A percentile compares a stretch with the other conserved stretches of the same genome.
Evolutionary conservation across 30 jellyfish, hydroid and myxozoan genomes (phyloP).

Genomic region (Aurelia aurita): DNA sequence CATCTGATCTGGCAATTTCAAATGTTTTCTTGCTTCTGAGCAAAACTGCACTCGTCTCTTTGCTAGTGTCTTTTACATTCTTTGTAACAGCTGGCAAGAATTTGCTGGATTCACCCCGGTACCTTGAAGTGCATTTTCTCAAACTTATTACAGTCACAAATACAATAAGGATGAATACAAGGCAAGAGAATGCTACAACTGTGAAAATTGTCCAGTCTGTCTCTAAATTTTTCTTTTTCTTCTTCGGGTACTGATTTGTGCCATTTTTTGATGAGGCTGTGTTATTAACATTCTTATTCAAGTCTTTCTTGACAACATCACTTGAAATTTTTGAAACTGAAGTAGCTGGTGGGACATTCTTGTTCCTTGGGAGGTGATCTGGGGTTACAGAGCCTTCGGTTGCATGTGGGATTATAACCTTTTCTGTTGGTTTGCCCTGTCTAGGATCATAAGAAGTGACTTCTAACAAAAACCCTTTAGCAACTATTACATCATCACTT

Average conservation of each 20-base stretch:
- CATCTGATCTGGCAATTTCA: not conserved
- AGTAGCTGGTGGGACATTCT: not conserved
- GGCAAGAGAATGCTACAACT: conserved; percentile 72
- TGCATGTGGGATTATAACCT: not conserved
- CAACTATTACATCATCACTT: conserved; percentile 76
- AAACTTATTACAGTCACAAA: conserved; percentile 59
- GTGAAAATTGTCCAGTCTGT: conserved; percentile 76
- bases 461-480: conserved; percentile 52
- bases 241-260: not conserved
- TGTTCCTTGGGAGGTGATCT: not conserved
- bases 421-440: conserved; percentile 39
- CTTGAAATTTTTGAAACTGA: too few relatives aligned
- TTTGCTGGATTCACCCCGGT: conserved; percentile 24
- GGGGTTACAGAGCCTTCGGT: not conserved
- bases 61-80: not conserved
- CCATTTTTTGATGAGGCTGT: not conserved
- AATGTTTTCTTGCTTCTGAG: conserved; percentile 30
- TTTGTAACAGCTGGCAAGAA: conserved; percentile 39
- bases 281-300: not conserved
- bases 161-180: conserved; percentile 58
- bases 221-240: conserved; percentile 18
- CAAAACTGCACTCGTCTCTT: not conserved
- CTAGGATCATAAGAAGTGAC: conserved; percentile 51
- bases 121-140: conserved; percentile 42
- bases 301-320: not conserved